These are phyloP conservation scores for Monochamus alternatus DNA, from an alignment of 2,888 invertebrate species.

Conservation along the genomic window DNA sequence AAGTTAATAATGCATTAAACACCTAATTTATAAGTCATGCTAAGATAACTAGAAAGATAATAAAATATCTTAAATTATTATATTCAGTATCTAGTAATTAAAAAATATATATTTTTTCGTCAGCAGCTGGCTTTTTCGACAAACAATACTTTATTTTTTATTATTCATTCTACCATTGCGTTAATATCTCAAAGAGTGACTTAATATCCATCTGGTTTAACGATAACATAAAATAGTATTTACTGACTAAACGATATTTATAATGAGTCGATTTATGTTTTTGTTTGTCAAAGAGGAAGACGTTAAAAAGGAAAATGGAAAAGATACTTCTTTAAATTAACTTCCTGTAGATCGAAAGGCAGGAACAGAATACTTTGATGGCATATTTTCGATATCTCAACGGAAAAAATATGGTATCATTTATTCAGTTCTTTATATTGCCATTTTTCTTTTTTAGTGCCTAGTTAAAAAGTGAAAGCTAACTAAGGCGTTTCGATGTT, in stretches of 20 bases:
- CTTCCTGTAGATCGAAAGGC: slow-evolving; percentile 13
- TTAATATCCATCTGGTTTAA: too few species aligned
- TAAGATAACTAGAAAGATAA: too few species aligned
- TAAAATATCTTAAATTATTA: too few species aligned
- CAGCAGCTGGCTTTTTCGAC: too few species aligned
- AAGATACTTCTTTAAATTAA: slow-evolving; percentile 17
- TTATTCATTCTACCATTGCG: too few species aligned
- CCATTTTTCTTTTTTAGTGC: slow-evolving; percentile 1
- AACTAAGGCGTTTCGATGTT: too few species aligned
- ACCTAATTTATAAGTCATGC: too few species aligned
- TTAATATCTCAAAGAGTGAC: too few species aligned
- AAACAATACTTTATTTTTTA: too few species aligned
- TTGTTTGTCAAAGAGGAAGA: slow-evolving; percentile 7
- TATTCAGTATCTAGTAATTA: too few species aligned
- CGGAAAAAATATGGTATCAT: slow-evolving; percentile 16
- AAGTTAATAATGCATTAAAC: too few species aligned
- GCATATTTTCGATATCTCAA: slow-evolving; percentile 28
- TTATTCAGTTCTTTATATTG: slow-evolving; percentile 9
- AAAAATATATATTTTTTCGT: too few species aligned
- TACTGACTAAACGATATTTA: slow-evolving; percentile 1
- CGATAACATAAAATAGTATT: neutral
- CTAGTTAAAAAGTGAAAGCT: neutral
- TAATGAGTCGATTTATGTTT: neutral
- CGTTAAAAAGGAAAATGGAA: neutral
- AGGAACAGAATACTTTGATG: slow-evolving; percentile 10